Conservation (phyloP, 2,888 invertebrate species). For the Colostygia pectinataria region DNA sequence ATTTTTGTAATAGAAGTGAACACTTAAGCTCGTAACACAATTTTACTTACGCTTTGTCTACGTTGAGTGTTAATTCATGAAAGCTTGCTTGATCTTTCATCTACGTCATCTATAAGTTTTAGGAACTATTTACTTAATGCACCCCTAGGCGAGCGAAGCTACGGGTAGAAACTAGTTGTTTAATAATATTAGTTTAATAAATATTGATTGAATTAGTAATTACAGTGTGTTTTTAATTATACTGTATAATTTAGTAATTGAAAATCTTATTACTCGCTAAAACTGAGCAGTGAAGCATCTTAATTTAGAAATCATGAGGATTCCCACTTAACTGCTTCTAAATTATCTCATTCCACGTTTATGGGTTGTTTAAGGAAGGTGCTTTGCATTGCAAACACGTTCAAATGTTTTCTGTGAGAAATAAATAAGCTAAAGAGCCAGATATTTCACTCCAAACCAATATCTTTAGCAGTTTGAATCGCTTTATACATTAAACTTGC, state of each 20-base stretch:
- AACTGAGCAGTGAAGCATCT: background rate
- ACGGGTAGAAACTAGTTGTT: too few species aligned
- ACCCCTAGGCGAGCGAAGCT: too few species aligned
- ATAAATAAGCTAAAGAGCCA: constrained; percentile 22
- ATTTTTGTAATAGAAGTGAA: too few species aligned
- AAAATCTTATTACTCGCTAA: background rate
- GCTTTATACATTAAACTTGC: constrained; percentile 10
- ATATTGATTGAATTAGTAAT: too few species aligned
- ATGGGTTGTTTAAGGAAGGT: constrained; percentile 7
- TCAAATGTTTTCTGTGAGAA: constrained; percentile 18
- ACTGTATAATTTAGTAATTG: background rate
- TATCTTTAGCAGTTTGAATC: constrained; percentile 8
- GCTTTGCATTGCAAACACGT: constrained; percentile 25
- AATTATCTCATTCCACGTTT: constrained; percentile 18
- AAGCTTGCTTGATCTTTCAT: too few species aligned
- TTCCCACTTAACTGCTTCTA: constrained; percentile 7
- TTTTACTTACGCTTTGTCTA: too few species aligned
- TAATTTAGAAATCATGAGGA: background rate
- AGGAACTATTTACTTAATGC: too few species aligned
- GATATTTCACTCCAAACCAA: constrained; percentile 22
- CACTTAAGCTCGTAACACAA: too few species aligned
- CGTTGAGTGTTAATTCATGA: too few species aligned
- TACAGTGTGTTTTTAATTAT: background rate
- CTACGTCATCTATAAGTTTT: too few species aligned
- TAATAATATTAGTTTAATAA: too few species aligned